phyloP scores from a whole-genome alignment of 1,140 invertebrate genomes.

The Bradysia coprophila region DNA sequence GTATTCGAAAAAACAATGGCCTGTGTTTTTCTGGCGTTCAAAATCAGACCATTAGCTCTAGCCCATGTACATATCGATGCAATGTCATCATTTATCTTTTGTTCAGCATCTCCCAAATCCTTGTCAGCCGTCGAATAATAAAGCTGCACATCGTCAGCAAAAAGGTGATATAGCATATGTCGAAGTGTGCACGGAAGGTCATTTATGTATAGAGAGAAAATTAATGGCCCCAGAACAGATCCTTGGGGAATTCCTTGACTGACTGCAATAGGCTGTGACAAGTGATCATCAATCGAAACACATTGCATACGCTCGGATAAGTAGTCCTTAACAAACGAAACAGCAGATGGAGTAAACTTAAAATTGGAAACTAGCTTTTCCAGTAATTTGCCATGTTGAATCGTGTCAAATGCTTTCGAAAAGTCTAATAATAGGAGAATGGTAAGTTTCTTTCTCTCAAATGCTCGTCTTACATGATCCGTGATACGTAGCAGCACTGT shows the following conservation, averaged over 20 bases:
- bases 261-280: neutral
- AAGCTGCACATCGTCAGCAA: neutral
- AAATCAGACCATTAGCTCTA: neutral
- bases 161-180: neutral
- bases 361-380: neutral
- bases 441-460: neutral
- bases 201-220: neutral
- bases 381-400: neutral
- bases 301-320: neutral
- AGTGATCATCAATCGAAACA: neutral
- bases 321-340: neutral
- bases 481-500: neutral
- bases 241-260: neutral
- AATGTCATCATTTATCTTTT: neutral
- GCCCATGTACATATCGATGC: neutral
- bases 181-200: neutral
- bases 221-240: neutral
- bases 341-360: neutral
- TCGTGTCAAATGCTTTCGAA: neutral
- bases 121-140: neutral
- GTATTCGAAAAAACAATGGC: neutral
- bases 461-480: neutral
- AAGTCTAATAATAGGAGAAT: neutral
- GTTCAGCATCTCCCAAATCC: neutral
- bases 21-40: neutral